These are phyloP conservation scores for Phycodurus eques DNA, from an alignment of 2,113 vertebrate species.

Conservation along the genomic window DNA sequence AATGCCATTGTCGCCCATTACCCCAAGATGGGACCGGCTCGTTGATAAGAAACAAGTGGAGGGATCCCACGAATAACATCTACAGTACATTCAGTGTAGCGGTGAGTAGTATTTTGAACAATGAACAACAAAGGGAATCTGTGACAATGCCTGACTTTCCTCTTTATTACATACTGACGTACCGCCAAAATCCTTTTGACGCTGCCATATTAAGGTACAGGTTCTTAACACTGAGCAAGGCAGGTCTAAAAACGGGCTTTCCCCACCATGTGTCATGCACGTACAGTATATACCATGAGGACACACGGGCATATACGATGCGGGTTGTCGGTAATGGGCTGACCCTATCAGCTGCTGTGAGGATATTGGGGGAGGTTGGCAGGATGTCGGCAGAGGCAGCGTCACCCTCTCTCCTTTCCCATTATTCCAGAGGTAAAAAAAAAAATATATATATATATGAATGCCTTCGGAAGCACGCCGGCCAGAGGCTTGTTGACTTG, in stretches of 20 bases:
- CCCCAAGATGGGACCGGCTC: too few species aligned
- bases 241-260: not conserved
- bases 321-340: not conserved
- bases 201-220: too few species aligned
- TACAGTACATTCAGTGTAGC: too few species aligned
- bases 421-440: conserved; percentile 43
- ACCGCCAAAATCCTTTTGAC: too few species aligned
- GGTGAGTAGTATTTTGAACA: too few species aligned
- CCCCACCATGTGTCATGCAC: not conserved
- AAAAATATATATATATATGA: conserved; percentile 30
- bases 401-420: conserved; percentile 41
- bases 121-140: too few species aligned
- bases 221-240: too few species aligned
- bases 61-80: too few species aligned
- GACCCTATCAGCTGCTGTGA: not conserved
- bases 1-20: too few species aligned
- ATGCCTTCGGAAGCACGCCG: conserved; percentile 43
- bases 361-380: conserved; percentile 7
- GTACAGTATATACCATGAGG: not conserved
- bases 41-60: too few species aligned
- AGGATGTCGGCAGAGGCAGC: conserved; percentile 31
- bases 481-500: conserved; percentile 66
- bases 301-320: not conserved
- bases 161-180: too few species aligned
- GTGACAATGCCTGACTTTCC: too few species aligned